phyloP scores from a whole-genome alignment of 2,888 invertebrate species.

The Lepidochrysops patricia region DNA sequence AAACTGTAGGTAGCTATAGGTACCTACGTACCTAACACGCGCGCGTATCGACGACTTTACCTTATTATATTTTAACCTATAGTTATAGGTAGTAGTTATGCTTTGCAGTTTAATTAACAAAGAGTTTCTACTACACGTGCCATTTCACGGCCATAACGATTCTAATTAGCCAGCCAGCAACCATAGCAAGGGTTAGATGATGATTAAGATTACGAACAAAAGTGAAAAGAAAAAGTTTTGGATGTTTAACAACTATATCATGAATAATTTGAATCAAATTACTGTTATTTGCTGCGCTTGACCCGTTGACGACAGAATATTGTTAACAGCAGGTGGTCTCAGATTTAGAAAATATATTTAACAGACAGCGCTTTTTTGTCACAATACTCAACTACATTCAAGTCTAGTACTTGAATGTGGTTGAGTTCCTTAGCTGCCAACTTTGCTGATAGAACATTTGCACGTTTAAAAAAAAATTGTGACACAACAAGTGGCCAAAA shows the following conservation, averaged over 20 bases:
- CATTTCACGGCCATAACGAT: not conserved
- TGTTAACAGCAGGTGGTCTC: not conserved
- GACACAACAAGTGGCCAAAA: too few species aligned
- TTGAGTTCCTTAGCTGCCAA: too few species aligned
- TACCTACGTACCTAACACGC: too few species aligned
- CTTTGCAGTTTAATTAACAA: too few species aligned
- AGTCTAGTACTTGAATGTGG: too few species aligned
- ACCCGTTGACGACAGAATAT: not conserved
- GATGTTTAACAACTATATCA: not conserved
- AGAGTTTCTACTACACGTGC: not conserved
- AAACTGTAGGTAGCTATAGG: too few species aligned
- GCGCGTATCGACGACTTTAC: too few species aligned
- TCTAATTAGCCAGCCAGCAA: not conserved
- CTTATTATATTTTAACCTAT: too few species aligned
- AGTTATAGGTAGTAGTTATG: too few species aligned
- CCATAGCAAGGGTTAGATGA: not conserved
- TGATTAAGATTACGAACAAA: not conserved
- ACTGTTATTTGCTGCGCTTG: not conserved
- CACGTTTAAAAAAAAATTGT: too few species aligned
- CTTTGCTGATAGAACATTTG: too few species aligned
- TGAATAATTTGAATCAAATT: not conserved
- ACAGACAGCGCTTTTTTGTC: not conserved
- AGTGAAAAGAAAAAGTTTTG: slow-evolving; percentile 7
- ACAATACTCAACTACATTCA: not conserved
- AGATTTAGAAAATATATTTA: not conserved